Evolutionary conservation across 2,797 vertebrate species (phyloP).

Genomic region (Prionace glauca): DNA sequence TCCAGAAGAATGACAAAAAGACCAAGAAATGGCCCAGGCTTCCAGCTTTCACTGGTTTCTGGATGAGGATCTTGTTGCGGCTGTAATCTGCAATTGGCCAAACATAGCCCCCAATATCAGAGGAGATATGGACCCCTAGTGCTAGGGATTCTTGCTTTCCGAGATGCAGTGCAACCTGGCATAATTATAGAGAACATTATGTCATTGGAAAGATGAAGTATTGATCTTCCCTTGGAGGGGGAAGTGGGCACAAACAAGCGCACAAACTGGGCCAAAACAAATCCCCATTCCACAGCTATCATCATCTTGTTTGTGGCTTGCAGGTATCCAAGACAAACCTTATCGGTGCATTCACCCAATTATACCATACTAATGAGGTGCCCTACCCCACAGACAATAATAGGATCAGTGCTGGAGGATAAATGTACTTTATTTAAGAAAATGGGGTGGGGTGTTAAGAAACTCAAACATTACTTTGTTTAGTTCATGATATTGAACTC

Average conservation of each 20-base stretch:
- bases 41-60: neutral
- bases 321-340: neutral
- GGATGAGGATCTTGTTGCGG: neutral
- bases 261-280: neutral
- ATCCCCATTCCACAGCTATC: too few species aligned
- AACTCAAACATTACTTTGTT: too few species aligned
- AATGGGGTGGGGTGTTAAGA: neutral
- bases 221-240: neutral
- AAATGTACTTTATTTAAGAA: neutral
- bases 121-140: neutral
- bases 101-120: neutral
- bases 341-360: neutral
- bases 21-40: neutral
- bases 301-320: neutral
- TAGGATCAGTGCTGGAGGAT: neutral
- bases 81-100: neutral
- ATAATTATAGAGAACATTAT: neutral
- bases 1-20: neutral
- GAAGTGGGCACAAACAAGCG: neutral
- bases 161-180: neutral
- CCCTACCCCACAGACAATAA: neutral
- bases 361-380: neutral
- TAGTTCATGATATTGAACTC: too few species aligned
- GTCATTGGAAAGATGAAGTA: neutral
- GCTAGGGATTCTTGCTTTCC: neutral